Evolutionary conservation across 2,888 invertebrate genomes (phyloP).

Genomic region (Branchellion lobata): DNA sequence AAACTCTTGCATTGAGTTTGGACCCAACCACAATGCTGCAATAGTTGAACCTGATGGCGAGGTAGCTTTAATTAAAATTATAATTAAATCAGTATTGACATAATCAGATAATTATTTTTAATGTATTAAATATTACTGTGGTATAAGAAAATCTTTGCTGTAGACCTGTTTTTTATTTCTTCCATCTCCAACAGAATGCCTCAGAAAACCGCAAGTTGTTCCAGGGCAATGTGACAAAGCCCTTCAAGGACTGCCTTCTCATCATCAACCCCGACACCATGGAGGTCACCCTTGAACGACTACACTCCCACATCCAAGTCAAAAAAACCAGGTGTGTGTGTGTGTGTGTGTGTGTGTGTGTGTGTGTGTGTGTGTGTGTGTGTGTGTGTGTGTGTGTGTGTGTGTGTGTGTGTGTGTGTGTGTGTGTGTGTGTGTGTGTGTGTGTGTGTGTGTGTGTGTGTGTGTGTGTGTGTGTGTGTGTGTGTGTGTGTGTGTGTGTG

Average conservation of each 20-base stretch:
- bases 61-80: slow-evolving; percentile 62
- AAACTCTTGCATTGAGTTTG: slow-evolving; percentile 85
- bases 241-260: slow-evolving; percentile 89
- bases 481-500: too few species aligned
- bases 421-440: too few species aligned
- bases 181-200: slow-evolving; percentile 67
- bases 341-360: too few species aligned
- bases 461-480: too few species aligned
- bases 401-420: too few species aligned
- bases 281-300: slow-evolving; percentile 85
- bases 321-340: slow-evolving; percentile 60
- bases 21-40: slow-evolving; percentile 76
- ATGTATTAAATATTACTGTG: background rate
- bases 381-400: too few species aligned
- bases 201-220: slow-evolving; percentile 80
- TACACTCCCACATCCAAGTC: slow-evolving; percentile 76
- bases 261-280: slow-evolving; percentile 89
- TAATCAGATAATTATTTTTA: slow-evolving; percentile 65
- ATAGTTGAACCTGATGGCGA: slow-evolving; percentile 93
- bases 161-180: background rate
- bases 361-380: too few species aligned
- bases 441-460: too few species aligned
- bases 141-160: background rate
- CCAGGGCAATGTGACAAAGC: slow-evolving; percentile 87
- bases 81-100: background rate